Base-by-base conservation (phyloP, 2,888 invertebrate genomes). In the Caenorhabditis doughertyi region DNA sequence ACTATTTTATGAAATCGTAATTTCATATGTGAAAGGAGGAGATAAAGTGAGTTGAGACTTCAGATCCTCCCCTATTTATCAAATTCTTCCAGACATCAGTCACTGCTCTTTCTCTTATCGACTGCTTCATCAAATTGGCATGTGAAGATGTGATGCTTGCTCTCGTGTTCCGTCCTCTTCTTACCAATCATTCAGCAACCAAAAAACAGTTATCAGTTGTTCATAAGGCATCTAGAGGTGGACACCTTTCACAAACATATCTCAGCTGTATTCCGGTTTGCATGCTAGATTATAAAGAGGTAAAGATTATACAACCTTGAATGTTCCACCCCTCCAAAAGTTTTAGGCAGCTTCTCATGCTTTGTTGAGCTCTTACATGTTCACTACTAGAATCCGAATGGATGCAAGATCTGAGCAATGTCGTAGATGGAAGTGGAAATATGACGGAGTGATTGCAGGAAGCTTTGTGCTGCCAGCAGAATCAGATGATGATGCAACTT, bases 101-200 rank as follows among this genome's bases (percentile, higher is more conserved):
- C 89, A 96, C 97, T 11, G 96, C 97, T 0, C 93, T 98, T 89
- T 95, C 96, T 0, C 93, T 98, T 13, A 96, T 98, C 92, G 95
- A 96, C 92, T 96, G 97, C 0, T 93, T 98, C 81, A 94, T 98
- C 67, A 95, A 96, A 89, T 93, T 98, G 82, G 96, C 97, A 92
- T 97, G 97, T 93, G 98, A 98, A 93, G 98, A 98, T 92, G 95
- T 98, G 56, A 96, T 98, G 96, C 80, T 88, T 0, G 86, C 83
- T 5, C 72, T 84, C 16, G 71, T 81, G 0, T 77, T 86, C 44
- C 81, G 84, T 0, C 81, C 84, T 23, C 82, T 86, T 44, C 80
- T 86, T 29, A 79, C 86, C 13, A 79, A 82, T 32, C 73, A 81
- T 21, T 58, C 73, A 7, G 74, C 71, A 9, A 77, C 72, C 49